Conservation (phyloP, 2,113 vertebrate genomes). For the Paramisgurnus dabryanus region DNA sequence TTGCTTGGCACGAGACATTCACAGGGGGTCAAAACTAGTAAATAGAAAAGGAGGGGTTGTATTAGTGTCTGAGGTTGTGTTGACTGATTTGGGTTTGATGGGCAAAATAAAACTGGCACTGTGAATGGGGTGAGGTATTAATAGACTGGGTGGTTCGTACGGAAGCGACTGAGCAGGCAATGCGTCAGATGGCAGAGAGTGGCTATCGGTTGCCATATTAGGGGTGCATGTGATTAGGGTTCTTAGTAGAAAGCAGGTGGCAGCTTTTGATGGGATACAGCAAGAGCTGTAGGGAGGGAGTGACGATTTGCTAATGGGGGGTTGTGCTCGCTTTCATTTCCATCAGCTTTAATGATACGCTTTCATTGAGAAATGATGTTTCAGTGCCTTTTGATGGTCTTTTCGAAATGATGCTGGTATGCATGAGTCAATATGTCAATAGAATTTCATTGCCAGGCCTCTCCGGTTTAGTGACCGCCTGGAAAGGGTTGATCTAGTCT, state of each 20-base stretch:
- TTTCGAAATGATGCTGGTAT: conserved; percentile 13
- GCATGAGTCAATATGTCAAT: conserved; percentile 34
- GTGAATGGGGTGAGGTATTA: conserved; percentile 54
- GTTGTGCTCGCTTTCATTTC: conserved; percentile 11
- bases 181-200: conserved; percentile 48
- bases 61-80: conserved; percentile 28
- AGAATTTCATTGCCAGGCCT: neutral
- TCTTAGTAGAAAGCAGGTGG: conserved; percentile 45
- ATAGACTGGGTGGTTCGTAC: conserved; percentile 66
- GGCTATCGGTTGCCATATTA: conserved; percentile 36
- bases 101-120: conserved; percentile 28
- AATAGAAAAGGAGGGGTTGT: conserved; percentile 32
- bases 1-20: conserved; percentile 67
- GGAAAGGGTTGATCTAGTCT: conserved; percentile 9
- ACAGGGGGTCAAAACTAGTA: conserved; percentile 51
- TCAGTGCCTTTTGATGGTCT: conserved; percentile 19
- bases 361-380: conserved; percentile 24
- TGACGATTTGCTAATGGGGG: conserved; percentile 1
- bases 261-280: conserved; percentile 39
- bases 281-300: conserved; percentile 21
- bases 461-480: neutral
- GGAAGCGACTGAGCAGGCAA: conserved; percentile 66
- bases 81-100: conserved; percentile 36
- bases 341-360: conserved; percentile 14
- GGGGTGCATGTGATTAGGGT: conserved; percentile 26